Base-by-base conservation (phyloP, 53 echinoderm and acorn worm species). In the Paracentrotus lividus region DNA sequence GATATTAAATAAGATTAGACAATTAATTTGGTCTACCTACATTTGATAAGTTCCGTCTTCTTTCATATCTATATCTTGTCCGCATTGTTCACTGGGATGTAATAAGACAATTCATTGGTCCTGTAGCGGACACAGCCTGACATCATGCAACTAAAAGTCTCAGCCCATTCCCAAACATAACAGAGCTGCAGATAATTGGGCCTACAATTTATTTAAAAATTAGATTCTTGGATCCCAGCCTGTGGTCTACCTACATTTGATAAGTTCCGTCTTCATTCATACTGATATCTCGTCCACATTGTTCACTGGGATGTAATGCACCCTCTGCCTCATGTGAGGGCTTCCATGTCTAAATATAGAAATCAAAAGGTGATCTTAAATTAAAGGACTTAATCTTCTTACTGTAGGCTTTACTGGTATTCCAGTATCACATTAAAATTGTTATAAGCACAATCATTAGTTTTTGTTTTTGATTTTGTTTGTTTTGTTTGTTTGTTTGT, bases 31-130 rank as follows among this genome's bases (percentile, higher is more conserved):
- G 44, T 72, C 54, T 21, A 91, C 91, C 38, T 43, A 91, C 91
- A 91, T 9, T 8, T 76, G 49, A 38, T 75, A 91, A 36, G 77
- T 52, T 31, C 53, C 32, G 26, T 93, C 84, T 47, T 44, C 88
- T 51, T 92, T 92, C 42, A 89, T 91, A 32, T 42, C 51, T 7
- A 94, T 95, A 2, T 61, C 45, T 45, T 84, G 49, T 45, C 94
- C 96, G 14, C 55, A 24, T 54, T 51, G 10, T 43, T 97, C 97
- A 84, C 90, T 95, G 0, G 97, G 97, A 94, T 97, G 97, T 16
- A 32, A 26, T 20, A 26, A 13, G 61, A 26, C 10, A 26, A 61
- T 61, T 26, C 61, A 61, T 5, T 24, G n/a, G n/a, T 59, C 5
- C n/a, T 7, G 27, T 5, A 2, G n/a, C n/a, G 27, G 14, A 2